Evolutionary conservation across 2,888 invertebrate genomes (phyloP).

Genomic region (Caenorhabditis sp.): DNA sequence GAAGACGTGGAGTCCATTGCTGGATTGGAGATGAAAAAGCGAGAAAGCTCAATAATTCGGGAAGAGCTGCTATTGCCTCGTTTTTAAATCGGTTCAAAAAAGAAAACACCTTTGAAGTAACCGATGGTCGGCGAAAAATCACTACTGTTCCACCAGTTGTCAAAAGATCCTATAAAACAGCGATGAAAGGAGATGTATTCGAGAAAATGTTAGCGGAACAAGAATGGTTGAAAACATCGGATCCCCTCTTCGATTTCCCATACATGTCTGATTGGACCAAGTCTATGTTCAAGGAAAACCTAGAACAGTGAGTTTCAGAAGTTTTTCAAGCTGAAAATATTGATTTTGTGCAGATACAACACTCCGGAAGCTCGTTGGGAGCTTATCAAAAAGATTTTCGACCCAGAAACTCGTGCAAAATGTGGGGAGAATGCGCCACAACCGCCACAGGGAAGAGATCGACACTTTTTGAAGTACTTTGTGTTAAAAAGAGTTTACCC

Average conservation of each 20-base stretch:
- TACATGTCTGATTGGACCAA: conserved; percentile 7
- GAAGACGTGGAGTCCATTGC: conserved; percentile 95
- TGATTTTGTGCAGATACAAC: conserved; percentile 16
- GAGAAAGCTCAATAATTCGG: conserved; percentile 80
- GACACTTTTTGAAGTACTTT: conserved; percentile 72
- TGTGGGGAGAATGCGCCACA: conserved; percentile 9
- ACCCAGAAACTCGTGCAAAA: conserved; percentile 40
- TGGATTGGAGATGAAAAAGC: conserved; percentile 94
- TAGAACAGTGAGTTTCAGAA: conserved; percentile 34
- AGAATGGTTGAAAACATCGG: conserved; percentile 61
- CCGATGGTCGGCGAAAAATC: conserved; percentile 15
- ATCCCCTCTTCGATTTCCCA: conserved; percentile 35
- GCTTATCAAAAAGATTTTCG: conserved; percentile 29
- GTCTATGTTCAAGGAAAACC: conserved; percentile 11
- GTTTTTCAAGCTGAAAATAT: conserved; percentile 3
- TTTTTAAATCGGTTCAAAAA: conserved; percentile 79
- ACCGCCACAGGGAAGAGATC: conserved; percentile 21
- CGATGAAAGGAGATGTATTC: conserved; percentile 58
- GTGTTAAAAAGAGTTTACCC: conserved; percentile 92
- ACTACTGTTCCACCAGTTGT: conserved; percentile 48
- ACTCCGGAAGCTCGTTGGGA: conserved; percentile 38
- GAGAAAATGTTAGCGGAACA: conserved; percentile 65
- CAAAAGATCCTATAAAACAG: conserved; percentile 48
- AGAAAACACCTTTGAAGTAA: conserved; percentile 21
- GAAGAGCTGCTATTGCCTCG: conserved; percentile 85